Evolutionary conservation across 2,113 vertebrate species (phyloP).

Genomic region (Emydura subglobosa): DNA sequence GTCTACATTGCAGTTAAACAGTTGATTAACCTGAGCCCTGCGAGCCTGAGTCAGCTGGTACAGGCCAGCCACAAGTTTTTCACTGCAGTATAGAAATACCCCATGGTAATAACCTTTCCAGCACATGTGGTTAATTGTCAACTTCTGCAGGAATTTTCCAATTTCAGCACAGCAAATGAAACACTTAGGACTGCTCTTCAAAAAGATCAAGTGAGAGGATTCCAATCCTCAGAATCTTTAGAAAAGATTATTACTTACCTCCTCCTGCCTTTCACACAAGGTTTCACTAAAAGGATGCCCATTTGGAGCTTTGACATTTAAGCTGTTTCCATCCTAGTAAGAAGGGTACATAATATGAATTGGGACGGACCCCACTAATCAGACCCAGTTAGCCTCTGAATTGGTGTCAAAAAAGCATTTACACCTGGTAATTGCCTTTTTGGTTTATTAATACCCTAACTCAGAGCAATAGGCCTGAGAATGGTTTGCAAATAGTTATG

Average conservation of each 20-base stretch:
- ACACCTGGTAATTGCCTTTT: background rate
- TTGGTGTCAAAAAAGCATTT: background rate
- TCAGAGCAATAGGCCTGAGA: background rate
- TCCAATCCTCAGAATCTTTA: background rate
- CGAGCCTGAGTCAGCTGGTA: no score
- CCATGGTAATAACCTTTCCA: background rate
- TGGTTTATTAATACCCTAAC: background rate
- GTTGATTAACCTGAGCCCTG: no score
- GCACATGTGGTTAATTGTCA: background rate
- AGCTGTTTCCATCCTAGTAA: background rate
- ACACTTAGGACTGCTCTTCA: background rate
- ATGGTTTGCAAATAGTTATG: background rate
- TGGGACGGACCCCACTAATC: background rate
- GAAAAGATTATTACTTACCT: background rate
- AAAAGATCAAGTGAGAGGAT: background rate
- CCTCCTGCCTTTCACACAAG: background rate
- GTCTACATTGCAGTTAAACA: no score
- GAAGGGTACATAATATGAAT: background rate
- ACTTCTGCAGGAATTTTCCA: background rate
- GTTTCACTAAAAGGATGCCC: background rate
- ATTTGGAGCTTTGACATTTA: background rate
- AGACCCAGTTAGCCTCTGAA: background rate
- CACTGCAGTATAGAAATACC: no score
- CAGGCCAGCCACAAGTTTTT: no score
- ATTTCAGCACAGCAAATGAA: background rate